These are phyloP conservation scores for Eremobia ochroleuca DNA, from an alignment of 2,888 invertebrate genomes.

Conservation along the genomic window DNA sequence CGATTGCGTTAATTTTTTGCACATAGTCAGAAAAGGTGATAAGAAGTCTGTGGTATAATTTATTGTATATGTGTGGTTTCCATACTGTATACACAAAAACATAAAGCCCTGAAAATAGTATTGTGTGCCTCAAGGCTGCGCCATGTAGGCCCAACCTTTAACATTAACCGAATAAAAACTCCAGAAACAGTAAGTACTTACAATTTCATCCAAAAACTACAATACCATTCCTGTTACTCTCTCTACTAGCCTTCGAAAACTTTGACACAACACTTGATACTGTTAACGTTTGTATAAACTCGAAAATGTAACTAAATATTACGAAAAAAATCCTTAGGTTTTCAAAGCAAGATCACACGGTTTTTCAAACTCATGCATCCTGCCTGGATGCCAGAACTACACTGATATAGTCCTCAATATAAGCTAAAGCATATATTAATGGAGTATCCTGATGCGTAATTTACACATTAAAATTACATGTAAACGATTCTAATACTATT, in stretches of 20 bases:
- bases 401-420: constrained; percentile 13
- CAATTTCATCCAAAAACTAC: neutral
- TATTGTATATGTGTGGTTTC: no score
- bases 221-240: neutral
- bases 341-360: neutral
- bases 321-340: neutral
- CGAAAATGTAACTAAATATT: neutral
- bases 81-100: no score
- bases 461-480: constrained; percentile 18
- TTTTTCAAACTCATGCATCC: constrained; percentile 18
- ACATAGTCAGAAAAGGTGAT: no score
- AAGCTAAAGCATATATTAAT: neutral
- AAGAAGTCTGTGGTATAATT: no score
- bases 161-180: neutral
- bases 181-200: constrained; percentile 18
- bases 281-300: neutral
- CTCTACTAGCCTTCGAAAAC: neutral
- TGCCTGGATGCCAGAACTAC: neutral
- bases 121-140: no score
- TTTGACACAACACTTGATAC: neutral
- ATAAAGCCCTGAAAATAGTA: no score
- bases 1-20: no score
- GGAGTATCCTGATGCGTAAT: constrained; percentile 39
- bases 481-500: constrained; percentile 14
- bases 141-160: no score